Evolutionary conservation across 2,113 vertebrate species (phyloP).

Genomic region (Ptychochromis oligacanthus): DNA sequence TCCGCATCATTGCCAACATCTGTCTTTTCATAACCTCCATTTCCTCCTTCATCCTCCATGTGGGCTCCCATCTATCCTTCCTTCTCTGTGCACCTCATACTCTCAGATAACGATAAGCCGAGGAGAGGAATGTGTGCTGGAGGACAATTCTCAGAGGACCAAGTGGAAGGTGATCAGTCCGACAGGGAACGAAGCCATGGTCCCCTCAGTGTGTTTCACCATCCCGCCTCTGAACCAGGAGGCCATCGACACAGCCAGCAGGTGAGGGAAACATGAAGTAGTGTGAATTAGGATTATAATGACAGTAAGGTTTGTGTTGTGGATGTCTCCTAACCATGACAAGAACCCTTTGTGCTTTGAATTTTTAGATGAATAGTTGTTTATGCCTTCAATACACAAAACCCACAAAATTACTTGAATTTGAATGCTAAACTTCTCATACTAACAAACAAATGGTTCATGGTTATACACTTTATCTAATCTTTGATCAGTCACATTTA

Average conservation of each 20-base stretch:
- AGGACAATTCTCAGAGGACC: slow-evolving; percentile 96
- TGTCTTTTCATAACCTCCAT: slow-evolving; percentile 1
- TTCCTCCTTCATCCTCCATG: background rate
- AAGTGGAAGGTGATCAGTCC: slow-evolving; percentile 99
- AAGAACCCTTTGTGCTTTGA: too few relatives aligned
- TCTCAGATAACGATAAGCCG: slow-evolving; percentile 91
- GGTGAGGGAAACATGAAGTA: slow-evolving; percentile 71
- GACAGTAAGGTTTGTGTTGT: too few relatives aligned
- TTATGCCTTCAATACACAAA: too few relatives aligned
- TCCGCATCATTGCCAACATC: background rate
- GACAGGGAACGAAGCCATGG: slow-evolving; percentile 96
- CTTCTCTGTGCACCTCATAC: background rate
- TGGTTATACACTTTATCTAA: too few relatives aligned
- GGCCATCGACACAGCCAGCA: slow-evolving; percentile 89
- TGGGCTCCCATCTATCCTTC: background rate
- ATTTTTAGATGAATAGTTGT: too few relatives aligned
- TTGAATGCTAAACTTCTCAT: too few relatives aligned
- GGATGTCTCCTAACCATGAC: too few relatives aligned
- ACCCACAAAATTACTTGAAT: too few relatives aligned
- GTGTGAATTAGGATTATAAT: background rate
- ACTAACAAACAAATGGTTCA: too few relatives aligned
- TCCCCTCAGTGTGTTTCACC: slow-evolving; percentile 96
- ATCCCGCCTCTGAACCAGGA: slow-evolving; percentile 94
- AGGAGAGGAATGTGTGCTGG: slow-evolving; percentile 95
- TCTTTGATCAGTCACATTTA: too few relatives aligned